phyloP scores from a whole-genome alignment of 2,888 invertebrate genomes.

The Criorhina ranunculi region DNA sequence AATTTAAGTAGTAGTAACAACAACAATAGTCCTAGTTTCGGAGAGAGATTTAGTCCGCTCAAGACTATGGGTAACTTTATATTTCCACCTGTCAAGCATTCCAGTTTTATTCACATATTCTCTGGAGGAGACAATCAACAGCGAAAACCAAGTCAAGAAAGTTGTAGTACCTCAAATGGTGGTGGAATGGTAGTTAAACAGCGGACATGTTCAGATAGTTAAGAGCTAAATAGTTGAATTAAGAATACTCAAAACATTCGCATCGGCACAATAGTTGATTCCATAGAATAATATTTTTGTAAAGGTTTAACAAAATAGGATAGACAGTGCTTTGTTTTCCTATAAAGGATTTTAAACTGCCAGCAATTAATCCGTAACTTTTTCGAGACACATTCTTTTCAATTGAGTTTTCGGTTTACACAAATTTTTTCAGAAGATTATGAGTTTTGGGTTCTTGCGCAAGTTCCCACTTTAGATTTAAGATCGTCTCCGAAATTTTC shows the following conservation, averaged over 20 bases:
- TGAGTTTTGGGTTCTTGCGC: too few relatives aligned
- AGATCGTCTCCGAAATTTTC: too few relatives aligned
- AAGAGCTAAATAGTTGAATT: constrained; percentile 20
- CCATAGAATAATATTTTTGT: constrained; percentile 25
- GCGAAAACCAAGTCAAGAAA: constrained; percentile 48
- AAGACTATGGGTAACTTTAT: constrained; percentile 85
- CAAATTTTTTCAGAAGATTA: too few relatives aligned
- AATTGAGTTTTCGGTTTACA: too few relatives aligned
- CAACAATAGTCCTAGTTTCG: constrained; percentile 78
- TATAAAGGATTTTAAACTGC: too few relatives aligned
- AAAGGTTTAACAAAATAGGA: not conserved
- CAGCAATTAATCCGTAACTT: too few relatives aligned
- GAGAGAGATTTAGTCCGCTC: constrained; percentile 84
- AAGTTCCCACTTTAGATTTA: too few relatives aligned
- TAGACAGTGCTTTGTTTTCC: too few relatives aligned
- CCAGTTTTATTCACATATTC: constrained; percentile 83
- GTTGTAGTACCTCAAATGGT: constrained; percentile 51
- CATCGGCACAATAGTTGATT: constrained; percentile 31
- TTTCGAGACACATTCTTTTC: too few relatives aligned
- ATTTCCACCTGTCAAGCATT: constrained; percentile 83
- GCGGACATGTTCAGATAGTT: constrained; percentile 60
- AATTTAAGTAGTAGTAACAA: constrained; percentile 70
- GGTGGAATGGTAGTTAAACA: constrained; percentile 24
- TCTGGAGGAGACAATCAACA: constrained; percentile 77
- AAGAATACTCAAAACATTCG: constrained; percentile 64